These are phyloP conservation scores for Trachurus trachurus DNA, from an alignment of 2,797 vertebrate species.

Conservation along the genomic window DNA sequence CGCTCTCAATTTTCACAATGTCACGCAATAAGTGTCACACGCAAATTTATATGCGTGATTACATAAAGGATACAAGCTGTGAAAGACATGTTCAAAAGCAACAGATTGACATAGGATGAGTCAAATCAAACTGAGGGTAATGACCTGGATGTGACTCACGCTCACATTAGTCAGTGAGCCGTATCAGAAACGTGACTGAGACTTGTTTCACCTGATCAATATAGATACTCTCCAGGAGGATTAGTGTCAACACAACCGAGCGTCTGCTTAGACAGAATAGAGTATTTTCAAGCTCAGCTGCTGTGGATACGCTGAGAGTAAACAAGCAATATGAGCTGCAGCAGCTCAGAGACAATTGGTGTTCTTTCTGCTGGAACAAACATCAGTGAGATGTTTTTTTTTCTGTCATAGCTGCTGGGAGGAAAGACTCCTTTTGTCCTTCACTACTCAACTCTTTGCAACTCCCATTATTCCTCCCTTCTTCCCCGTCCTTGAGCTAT, in stretches of 20 bases:
- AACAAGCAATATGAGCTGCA: conserved; percentile 13
- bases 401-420: conserved; percentile 47
- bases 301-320: not conserved
- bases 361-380: conserved; percentile 24
- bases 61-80: not conserved
- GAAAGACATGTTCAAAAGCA: not conserved
- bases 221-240: not conserved
- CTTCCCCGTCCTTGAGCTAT: conserved; percentile 51
- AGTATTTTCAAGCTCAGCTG: conserved; percentile 8
- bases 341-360: conserved; percentile 7
- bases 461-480: conserved; percentile 35
- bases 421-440: conserved; percentile 28
- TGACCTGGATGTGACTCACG: conserved; percentile 47
- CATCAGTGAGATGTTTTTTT: not conserved
- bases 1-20: conserved; percentile 39
- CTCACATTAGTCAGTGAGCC: conserved; percentile 41
- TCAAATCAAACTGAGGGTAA: conserved; percentile 18
- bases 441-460: conserved; percentile 34
- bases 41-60: conserved; percentile 25
- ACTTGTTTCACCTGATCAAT: conserved; percentile 18
- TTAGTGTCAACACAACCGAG: not conserved
- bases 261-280: conserved; percentile 2
- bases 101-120: conserved; percentile 14
- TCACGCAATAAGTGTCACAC: conserved; percentile 2
- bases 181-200: conserved; percentile 21